phyloP scores from a whole-genome alignment of 1,140 invertebrate species.

The Ectropis grisescens region DNA sequence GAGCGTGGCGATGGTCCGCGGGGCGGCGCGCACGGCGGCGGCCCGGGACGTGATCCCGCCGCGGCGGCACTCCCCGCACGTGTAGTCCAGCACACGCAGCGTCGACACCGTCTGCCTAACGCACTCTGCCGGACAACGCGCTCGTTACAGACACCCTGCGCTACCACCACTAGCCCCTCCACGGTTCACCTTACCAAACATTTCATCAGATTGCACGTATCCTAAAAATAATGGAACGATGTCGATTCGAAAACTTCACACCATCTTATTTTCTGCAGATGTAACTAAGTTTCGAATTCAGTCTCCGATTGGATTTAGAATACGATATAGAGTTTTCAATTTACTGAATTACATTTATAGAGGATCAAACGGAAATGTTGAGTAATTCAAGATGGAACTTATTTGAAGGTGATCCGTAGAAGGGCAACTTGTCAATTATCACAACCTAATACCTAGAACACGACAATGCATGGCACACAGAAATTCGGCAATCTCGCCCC shows the following conservation, averaged over 20 bases:
- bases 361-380: no score
- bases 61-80: constrained; percentile 59
- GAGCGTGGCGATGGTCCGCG: constrained; percentile 58
- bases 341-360: no score
- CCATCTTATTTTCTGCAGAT: no score
- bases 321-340: no score
- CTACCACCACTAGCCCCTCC: neutral
- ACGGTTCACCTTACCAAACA: neutral
- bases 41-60: constrained; percentile 59
- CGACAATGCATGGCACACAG: constrained; percentile 34
- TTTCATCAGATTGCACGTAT: no score
- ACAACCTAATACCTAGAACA: constrained; percentile 3
- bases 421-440: no score
- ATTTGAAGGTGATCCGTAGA: no score
- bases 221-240: no score
- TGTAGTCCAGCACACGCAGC: constrained; percentile 62
- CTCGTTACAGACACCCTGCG: neutral
- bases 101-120: constrained; percentile 50
- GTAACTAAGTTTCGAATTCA: no score
- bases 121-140: constrained; percentile 39
- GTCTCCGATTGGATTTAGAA: no score
- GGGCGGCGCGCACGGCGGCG: constrained; percentile 53
- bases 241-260: no score
- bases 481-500: constrained; percentile 17
- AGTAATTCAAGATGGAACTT: no score